phyloP scores from a whole-genome alignment of 1,140 invertebrate species.

The Planococcus citri region DNA sequence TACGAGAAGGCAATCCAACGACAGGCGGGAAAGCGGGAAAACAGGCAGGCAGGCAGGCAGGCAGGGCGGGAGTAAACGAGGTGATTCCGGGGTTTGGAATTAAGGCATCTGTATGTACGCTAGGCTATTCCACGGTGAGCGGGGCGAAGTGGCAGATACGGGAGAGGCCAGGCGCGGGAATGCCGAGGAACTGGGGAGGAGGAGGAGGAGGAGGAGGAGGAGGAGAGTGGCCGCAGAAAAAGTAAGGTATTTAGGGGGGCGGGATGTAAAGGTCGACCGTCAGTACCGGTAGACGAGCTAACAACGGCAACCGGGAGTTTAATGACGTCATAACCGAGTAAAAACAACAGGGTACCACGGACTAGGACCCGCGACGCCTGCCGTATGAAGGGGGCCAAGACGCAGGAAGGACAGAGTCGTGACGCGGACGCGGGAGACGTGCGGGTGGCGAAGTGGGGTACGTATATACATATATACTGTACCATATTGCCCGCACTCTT shows the following conservation, averaged over 20 bases:
- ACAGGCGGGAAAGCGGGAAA: too few relatives aligned
- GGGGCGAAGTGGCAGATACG: not conserved
- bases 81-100: constrained; percentile 1
- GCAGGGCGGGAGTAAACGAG: not conserved
- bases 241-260: not conserved
- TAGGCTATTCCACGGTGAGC: not conserved
- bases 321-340: constrained; percentile 4
- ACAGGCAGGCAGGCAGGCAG: not conserved
- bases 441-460: not conserved
- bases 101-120: not conserved
- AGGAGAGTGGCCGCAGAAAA: not conserved
- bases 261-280: constrained; percentile 9
- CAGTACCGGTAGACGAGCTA: constrained; percentile 16
- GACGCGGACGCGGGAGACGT: not conserved
- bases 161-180: too few relatives aligned
- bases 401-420: too few relatives aligned
- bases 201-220: too few relatives aligned
- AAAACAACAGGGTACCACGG: not conserved
- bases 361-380: not conserved
- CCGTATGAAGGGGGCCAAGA: too few relatives aligned
- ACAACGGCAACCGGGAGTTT: constrained; percentile 17
- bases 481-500: too few relatives aligned
- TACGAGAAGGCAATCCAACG: too few relatives aligned
- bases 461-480: too few relatives aligned
- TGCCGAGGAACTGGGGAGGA: too few relatives aligned